These are phyloP conservation scores for Trichogramma evanescens DNA, from an alignment of 2,888 invertebrate species.

Conservation along the genomic window DNA sequence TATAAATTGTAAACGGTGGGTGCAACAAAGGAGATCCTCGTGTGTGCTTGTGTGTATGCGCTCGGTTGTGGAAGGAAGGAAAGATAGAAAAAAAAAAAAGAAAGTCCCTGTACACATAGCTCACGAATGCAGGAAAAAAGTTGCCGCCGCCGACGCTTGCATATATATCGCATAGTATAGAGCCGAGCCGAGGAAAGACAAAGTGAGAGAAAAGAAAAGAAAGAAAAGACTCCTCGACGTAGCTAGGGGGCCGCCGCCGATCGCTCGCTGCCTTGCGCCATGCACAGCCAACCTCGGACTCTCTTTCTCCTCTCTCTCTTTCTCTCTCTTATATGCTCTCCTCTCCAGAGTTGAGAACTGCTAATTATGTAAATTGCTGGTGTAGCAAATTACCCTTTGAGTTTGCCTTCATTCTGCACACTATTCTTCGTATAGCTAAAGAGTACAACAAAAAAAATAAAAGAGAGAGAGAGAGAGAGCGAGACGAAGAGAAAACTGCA, in stretches of 20 bases:
- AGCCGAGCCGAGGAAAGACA: constrained; percentile 14
- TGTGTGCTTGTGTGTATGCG: too few relatives aligned
- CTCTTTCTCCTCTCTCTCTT: too few relatives aligned
- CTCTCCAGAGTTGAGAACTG: constrained; percentile 42
- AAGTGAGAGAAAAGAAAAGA: constrained; percentile 17
- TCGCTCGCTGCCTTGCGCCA: neutral
- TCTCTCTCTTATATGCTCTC: too few relatives aligned
- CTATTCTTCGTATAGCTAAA: constrained; percentile 33
- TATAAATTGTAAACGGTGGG: too few relatives aligned
- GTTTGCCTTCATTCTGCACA: constrained; percentile 48
- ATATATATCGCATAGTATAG: too few relatives aligned
- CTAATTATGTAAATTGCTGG: constrained; percentile 49
- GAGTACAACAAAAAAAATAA: neutral
- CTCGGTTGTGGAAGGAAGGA: too few relatives aligned
- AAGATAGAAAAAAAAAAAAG: too few relatives aligned
- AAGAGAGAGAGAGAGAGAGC: neutral
- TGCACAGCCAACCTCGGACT: too few relatives aligned
- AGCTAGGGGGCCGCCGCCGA: neutral
- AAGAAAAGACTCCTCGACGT: neutral
- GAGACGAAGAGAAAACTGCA: constrained; percentile 1
- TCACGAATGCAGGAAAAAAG: too few relatives aligned
- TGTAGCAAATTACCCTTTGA: constrained; percentile 49
- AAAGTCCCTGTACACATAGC: too few relatives aligned
- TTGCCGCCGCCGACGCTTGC: too few relatives aligned
- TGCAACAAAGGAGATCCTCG: too few relatives aligned